A percentile compares a stretch with the other conserved stretches of the same genome.
These are phyloP conservation scores for Acanthornis magna DNA, from an alignment of 2,797 vertebrate species.

Conservation along the genomic window DNA sequence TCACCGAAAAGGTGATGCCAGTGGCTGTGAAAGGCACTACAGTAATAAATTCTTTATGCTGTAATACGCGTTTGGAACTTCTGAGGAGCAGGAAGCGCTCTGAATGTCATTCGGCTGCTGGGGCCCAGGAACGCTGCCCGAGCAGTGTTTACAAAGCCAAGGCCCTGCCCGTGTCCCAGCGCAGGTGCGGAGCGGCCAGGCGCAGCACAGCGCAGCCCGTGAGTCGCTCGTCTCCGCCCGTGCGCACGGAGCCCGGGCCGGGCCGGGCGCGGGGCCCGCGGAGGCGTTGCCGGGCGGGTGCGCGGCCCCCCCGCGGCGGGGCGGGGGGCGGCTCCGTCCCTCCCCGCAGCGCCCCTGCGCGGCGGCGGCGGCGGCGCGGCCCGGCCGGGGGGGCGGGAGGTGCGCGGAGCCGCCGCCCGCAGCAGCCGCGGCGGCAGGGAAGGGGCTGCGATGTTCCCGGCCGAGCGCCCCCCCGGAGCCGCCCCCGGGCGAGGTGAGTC, in stretches of 20 bases:
- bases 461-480: neutral
- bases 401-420: neutral
- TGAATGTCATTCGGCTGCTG: accelerated
- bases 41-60: neutral
- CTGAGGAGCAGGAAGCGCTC: neutral
- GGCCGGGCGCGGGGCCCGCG: neutral
- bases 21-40: neutral
- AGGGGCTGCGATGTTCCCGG: neutral
- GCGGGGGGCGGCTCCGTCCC: neutral
- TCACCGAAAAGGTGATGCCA: neutral
- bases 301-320: neutral
- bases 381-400: neutral
- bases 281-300: neutral
- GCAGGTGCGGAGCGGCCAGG: accelerated
- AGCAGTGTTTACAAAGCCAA: accelerated
- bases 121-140: neutral
- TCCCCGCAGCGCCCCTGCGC: neutral
- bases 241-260: too few species aligned
- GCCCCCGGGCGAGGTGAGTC: constrained; percentile 24
- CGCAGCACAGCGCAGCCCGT: accelerated
- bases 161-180: neutral
- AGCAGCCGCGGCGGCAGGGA: neutral
- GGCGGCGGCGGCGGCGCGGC: neutral
- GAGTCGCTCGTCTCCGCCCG: accelerated
- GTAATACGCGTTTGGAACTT: neutral